Conservation (phyloP, 2,888 invertebrate species). For the Rutpela maculata region DNA sequence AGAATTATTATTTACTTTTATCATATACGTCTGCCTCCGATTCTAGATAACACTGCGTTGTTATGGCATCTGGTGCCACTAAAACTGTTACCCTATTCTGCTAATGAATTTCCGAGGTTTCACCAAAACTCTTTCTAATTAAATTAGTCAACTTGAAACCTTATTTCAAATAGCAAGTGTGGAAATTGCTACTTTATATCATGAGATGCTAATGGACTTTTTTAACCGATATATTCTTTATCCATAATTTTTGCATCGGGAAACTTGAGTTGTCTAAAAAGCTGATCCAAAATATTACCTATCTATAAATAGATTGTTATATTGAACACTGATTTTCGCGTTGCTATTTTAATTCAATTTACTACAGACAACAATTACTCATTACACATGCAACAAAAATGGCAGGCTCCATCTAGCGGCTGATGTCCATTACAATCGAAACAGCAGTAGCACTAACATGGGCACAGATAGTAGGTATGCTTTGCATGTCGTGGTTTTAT, state of each 20-base stretch:
- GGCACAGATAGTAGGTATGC: too few species aligned
- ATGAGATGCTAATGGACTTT: not conserved
- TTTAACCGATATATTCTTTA: not conserved
- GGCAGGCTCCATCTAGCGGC: too few species aligned
- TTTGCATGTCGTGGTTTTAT: too few species aligned
- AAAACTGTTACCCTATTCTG: not conserved
- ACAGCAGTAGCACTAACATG: too few species aligned
- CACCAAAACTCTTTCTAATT: not conserved
- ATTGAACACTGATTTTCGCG: too few species aligned
- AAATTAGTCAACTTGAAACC: not conserved
- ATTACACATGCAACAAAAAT: too few species aligned
- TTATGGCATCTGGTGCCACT: not conserved
- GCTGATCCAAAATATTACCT: not conserved
- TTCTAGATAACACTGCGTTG: not conserved
- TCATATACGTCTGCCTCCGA: not conserved
- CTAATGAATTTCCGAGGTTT: not conserved
- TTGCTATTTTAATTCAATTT: too few species aligned
- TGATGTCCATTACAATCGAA: too few species aligned
- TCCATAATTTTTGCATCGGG: not conserved
- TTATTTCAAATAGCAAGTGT: not conserved
- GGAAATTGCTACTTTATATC: not conserved
- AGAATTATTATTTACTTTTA: not conserved
- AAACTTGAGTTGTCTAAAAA: not conserved
- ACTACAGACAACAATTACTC: too few species aligned
- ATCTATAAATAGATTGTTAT: not conserved